Percentiles rank a stretch among this genome's conserved stretches.
phyloP scores from a whole-genome alignment of 2,113 vertebrate species.

The Xenus cinereus region DNA sequence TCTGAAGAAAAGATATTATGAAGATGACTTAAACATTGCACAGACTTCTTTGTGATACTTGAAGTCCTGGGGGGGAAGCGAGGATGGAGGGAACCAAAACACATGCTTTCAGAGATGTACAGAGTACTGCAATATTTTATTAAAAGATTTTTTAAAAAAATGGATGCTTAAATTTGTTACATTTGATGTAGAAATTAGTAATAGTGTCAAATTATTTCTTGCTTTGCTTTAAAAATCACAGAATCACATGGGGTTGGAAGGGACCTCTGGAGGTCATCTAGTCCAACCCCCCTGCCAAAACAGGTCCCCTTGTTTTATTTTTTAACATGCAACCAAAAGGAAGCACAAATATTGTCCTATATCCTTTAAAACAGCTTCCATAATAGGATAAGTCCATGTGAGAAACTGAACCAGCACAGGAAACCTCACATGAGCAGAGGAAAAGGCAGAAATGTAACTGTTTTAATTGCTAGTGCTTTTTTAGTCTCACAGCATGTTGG shows the following conservation, averaged over 20 bases:
- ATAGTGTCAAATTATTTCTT: neutral
- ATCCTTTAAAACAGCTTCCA: neutral
- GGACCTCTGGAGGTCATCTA: too few species aligned
- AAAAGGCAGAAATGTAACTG: neutral
- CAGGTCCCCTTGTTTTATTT: too few species aligned
- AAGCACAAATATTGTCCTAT: neutral
- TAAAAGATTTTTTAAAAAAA: neutral
- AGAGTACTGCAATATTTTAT: neutral
- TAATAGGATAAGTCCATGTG: rapidly evolving
- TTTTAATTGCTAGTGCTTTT: neutral
- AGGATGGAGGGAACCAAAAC: neutral
- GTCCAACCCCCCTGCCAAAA: too few species aligned
- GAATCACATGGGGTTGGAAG: too few species aligned
- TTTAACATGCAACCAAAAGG: neutral
- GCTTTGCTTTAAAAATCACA: neutral
- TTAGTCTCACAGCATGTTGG: neutral
- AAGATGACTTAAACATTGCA: neutral
- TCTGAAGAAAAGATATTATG: neutral
- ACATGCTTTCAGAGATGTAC: neutral
- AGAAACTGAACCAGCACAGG: neutral
- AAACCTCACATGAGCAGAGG: neutral
- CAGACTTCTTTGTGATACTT: neutral
- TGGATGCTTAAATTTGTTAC: neutral
- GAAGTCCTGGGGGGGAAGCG: rapidly evolving
- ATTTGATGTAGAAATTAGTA: neutral